Base-by-base conservation (phyloP, 2,797 vertebrate genomes). In the Helicolenus hilgendorfi region DNA sequence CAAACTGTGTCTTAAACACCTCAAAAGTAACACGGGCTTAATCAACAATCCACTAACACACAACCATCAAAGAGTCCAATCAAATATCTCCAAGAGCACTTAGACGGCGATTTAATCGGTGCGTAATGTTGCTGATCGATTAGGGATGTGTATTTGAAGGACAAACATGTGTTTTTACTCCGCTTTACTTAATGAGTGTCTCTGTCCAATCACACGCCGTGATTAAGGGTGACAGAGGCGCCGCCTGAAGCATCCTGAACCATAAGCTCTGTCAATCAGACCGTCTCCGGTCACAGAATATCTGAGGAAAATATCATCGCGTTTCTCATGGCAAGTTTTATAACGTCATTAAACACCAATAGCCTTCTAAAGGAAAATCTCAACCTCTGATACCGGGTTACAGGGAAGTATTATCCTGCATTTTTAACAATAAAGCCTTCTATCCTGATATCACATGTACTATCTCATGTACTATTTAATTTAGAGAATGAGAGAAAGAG, bases 141-240 rank as follows among this genome's bases (percentile, higher is more conserved):
- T 63, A 79, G 62, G 77, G 80, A 89, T 89, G 91, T 87, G 89
- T 91, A 76, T 94, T 93, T 89, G 87, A 94, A 97, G 95, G 93
- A 94, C 92, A 96, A 95, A 95, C 92, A 95, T 85, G 81, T 95
- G 93, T 96, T 96, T 96, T 95, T 87, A 81, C 85, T 91, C 88
- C 55, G 79, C 92, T 95, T 93, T 88, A 79, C 92, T 94, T 94
- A 95, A 96, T 93, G 90, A 92, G 74, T 55, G 65, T 94, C 76
- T 87, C 87, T 89, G 89, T 85, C 91, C 92, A 89, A 90, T 94
- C 92, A 87, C 80, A 70, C 33, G 24, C 71, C 72, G 91, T 96
- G 91, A 97, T 96, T 93, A 92, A 93, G 83, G 82, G 56, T 87
- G 94, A 94, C 87, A 95, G 74, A 84, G 79, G 53, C 7, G 10